Conservation (phyloP, 1,140 invertebrate species). For the Glomeris maerens region DNA sequence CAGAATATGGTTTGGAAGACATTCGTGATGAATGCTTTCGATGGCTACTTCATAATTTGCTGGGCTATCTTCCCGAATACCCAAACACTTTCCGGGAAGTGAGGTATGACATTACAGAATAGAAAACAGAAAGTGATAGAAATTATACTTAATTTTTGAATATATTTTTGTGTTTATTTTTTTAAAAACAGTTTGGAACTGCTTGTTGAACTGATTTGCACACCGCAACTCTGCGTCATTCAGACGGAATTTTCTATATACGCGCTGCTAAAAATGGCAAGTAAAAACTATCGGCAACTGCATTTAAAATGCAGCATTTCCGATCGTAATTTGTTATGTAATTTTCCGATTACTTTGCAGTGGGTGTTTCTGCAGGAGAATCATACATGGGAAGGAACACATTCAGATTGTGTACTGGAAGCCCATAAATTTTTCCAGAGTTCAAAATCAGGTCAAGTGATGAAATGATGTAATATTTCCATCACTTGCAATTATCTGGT, state of each 20-base stretch:
- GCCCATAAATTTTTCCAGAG: constrained; percentile 35
- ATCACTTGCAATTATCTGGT: too few species aligned
- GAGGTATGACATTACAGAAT: constrained; percentile 20
- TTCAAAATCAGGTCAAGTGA: background rate
- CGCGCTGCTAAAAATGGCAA: constrained; percentile 44
- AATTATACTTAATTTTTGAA: background rate
- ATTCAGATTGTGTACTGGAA: constrained; percentile 23
- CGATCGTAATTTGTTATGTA: background rate
- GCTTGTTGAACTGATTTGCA: constrained; percentile 47
- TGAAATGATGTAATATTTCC: too few species aligned
- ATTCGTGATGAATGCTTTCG: constrained; percentile 46
- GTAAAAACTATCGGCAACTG: background rate
- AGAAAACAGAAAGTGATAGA: constrained; percentile 1
- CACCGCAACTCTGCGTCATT: constrained; percentile 53
- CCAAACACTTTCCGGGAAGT: constrained; percentile 42
- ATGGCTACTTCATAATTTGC: constrained; percentile 55
- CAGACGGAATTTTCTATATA: constrained; percentile 71
- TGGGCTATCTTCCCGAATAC: constrained; percentile 42
- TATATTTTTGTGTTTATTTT: background rate
- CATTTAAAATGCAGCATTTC: background rate
- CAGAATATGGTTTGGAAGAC: constrained; percentile 47
- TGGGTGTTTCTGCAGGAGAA: constrained; percentile 45
- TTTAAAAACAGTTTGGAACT: constrained; percentile 36
- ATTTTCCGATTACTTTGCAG: constrained; percentile 23
- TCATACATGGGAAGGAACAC: constrained; percentile 26